Evolutionary conservation across 1,140 invertebrate genomes (phyloP).

Genomic region (Harpegnathos saltator): DNA sequence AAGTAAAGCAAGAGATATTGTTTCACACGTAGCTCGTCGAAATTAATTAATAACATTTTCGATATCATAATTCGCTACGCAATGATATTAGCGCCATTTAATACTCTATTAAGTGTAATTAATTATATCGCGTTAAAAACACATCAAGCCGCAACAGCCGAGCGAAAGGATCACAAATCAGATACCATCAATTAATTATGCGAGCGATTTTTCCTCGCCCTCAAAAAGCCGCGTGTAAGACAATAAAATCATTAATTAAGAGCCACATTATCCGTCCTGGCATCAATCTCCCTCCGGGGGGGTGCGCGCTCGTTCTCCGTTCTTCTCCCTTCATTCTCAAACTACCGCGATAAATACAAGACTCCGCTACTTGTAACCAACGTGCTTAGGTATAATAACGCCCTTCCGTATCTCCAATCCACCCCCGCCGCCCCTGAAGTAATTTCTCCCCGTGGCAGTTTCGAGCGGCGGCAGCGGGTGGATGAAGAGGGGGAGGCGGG

Average conservation of each 20-base stretch:
- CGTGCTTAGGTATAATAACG: conserved; percentile 41
- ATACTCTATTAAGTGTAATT: conserved; percentile 18
- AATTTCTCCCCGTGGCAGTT: conserved; percentile 35
- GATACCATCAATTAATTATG: conserved; percentile 17
- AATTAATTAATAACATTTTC: conserved; percentile 37
- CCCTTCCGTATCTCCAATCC: conserved; percentile 7
- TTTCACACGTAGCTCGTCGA: not conserved
- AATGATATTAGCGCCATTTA: conserved; percentile 34
- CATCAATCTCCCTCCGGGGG: not conserved
- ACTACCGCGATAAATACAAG: conserved; percentile 35
- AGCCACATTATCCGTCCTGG: not conserved
- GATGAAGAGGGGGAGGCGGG: too few species aligned
- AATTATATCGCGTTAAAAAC: conserved; percentile 10
- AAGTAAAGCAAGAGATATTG: not conserved
- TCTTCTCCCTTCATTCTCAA: not conserved
- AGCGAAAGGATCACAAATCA: not conserved
- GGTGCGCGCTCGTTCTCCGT: not conserved
- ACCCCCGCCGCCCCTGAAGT: not conserved
- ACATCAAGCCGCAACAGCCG: not conserved
- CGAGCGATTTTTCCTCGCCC: not conserved
- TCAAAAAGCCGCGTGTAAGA: not conserved
- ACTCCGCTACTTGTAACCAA: not conserved
- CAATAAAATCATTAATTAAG: conserved; percentile 41
- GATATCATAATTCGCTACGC: conserved; percentile 31
- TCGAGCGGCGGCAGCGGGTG: not conserved